Evolutionary conservation across 1,140 invertebrate species (phyloP).

Genomic region (Drosophila rufa): DNA sequence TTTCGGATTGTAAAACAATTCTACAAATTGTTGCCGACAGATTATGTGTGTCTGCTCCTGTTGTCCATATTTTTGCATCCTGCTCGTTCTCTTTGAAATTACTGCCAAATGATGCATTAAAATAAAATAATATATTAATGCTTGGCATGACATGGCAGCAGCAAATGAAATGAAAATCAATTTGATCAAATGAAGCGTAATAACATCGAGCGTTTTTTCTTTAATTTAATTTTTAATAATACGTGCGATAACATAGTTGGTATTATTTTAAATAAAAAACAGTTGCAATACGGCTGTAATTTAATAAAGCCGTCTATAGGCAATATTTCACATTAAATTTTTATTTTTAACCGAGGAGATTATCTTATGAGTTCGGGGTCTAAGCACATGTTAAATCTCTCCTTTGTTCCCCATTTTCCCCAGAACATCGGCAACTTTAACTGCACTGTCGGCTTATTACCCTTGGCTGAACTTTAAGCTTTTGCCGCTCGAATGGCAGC

Average conservation of each 20-base stretch:
- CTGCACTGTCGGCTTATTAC: constrained; percentile 44
- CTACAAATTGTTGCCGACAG: constrained; percentile 79
- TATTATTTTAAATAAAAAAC: neutral
- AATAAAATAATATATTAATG: constrained; percentile 21
- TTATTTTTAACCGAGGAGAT: neutral
- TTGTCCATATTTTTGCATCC: constrained; percentile 22
- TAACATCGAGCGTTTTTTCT: constrained; percentile 52
- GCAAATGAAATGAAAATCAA: constrained; percentile 77
- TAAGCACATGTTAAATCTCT: constrained; percentile 3
- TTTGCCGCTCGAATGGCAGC: constrained; percentile 47
- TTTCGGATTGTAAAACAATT: constrained; percentile 61
- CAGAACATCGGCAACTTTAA: constrained; percentile 7
- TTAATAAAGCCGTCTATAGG: constrained; percentile 13
- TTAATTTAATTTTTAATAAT: constrained; percentile 15
- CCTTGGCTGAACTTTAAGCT: constrained; percentile 63
- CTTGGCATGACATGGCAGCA: constrained; percentile 12
- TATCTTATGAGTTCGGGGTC: neutral
- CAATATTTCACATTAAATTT: neutral
- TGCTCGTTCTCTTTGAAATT: constrained; percentile 17
- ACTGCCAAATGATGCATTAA: constrained; percentile 39
- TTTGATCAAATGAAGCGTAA: constrained; percentile 68
- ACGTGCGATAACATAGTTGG: too few species aligned
- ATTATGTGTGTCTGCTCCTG: constrained; percentile 61
- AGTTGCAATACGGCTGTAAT: constrained; percentile 7
- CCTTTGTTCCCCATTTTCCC: constrained; percentile 3